A percentile compares a stretch with the other conserved stretches of the same genome.
These are phyloP conservation scores for Onychorhynchus coronatus DNA, from an alignment of 2,113 vertebrate genomes.

Conservation along the genomic window DNA sequence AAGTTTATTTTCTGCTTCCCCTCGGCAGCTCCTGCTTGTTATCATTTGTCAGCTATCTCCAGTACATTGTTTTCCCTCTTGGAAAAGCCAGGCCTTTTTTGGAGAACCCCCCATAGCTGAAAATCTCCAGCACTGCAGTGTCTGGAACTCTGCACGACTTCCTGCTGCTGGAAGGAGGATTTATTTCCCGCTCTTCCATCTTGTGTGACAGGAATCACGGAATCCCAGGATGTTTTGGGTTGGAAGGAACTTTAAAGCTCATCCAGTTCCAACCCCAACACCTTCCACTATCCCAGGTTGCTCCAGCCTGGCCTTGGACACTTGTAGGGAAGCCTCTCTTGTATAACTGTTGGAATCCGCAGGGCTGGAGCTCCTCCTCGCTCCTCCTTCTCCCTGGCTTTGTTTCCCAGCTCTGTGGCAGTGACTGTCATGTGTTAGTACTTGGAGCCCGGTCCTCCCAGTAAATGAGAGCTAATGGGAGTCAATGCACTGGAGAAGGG, in stretches of 20 bases:
- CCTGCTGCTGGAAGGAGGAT: neutral
- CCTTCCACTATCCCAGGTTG: neutral
- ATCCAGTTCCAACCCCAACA: neutral
- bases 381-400: neutral
- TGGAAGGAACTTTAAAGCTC: neutral
- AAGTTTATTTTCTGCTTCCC: constrained; percentile 32
- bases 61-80: neutral
- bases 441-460: neutral
- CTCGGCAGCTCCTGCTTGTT: neutral
- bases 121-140: neutral
- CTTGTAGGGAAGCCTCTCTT: neutral
- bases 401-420: rapidly evolving
- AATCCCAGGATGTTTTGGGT: neutral
- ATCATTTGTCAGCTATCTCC: neutral
- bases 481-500: neutral
- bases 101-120: neutral
- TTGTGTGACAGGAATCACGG: neutral
- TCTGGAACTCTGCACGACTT: neutral
- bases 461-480: neutral
- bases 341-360: neutral
- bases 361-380: neutral
- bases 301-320: neutral
- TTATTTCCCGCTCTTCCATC: neutral
- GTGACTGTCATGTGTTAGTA: neutral
- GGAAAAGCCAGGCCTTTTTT: neutral